Percentiles rank a stretch among this genome's conserved stretches.
These are phyloP conservation scores for Akabosia matsudoensis DNA, from an alignment of 1,140 invertebrate genomes.

Conservation along the genomic window DNA sequence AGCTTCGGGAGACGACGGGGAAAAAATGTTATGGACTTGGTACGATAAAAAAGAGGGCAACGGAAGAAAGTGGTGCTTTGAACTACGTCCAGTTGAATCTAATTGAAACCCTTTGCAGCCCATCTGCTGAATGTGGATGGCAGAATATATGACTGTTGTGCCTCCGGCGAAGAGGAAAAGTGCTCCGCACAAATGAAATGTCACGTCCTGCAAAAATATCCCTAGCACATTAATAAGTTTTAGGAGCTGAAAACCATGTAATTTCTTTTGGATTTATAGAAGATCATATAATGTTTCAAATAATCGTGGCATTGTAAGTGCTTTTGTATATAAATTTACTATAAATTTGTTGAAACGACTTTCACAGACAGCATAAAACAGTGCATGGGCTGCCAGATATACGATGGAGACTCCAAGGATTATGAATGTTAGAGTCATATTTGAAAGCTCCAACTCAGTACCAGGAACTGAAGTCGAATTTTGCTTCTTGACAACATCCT, in stretches of 20 bases:
- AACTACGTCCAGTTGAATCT: background rate
- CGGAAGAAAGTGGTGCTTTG: background rate
- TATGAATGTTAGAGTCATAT: background rate
- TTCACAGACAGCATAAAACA: background rate
- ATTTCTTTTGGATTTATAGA: too few relatives aligned
- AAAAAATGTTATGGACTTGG: background rate
- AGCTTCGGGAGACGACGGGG: background rate
- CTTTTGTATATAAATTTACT: background rate
- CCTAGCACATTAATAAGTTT: background rate
- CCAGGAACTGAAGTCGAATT: background rate
- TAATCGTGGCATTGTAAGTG: too few relatives aligned
- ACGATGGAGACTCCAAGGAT: background rate
- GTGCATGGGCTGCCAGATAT: background rate
- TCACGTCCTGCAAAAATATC: background rate
- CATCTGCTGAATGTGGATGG: background rate
- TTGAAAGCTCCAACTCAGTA: background rate
- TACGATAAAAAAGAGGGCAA: background rate
- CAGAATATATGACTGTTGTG: background rate
- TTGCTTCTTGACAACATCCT: background rate
- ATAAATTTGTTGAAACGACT: slow-evolving; percentile 8
- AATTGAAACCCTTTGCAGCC: background rate
- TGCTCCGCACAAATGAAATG: background rate
- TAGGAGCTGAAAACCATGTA: too few relatives aligned
- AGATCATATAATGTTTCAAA: too few relatives aligned
- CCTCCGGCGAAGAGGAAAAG: background rate